Evolutionary conservation across 2,888 invertebrate species (phyloP).

Genomic region (Drosophila algonquin): DNA sequence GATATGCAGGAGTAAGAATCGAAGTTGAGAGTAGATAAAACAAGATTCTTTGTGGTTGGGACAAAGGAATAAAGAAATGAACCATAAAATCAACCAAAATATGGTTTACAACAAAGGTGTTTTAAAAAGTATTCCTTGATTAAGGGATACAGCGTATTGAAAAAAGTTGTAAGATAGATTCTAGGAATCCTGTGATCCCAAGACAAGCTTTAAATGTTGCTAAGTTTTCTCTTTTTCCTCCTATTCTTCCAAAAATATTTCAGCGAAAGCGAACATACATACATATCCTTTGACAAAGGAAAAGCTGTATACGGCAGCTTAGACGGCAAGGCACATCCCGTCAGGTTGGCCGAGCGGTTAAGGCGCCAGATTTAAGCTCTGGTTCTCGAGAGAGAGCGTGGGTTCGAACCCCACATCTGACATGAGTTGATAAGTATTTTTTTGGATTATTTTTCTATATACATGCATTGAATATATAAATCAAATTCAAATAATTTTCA

Average conservation of each 20-base stretch:
- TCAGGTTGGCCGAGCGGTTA: slow-evolving; percentile 93
- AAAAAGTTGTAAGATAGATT: background rate
- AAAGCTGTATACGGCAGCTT: slow-evolving; percentile 52
- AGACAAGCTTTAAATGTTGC: background rate
- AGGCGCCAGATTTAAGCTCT: slow-evolving; percentile 93
- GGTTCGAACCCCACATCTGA: slow-evolving; percentile 93
- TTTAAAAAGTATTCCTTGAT: background rate
- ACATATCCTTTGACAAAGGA: background rate
- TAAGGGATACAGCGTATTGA: background rate
- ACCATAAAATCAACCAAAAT: background rate
- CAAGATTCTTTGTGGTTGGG: background rate
- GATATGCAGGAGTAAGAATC: slow-evolving; percentile 6
- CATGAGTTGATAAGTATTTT: slow-evolving; percentile 50
- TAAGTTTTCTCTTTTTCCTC: background rate
- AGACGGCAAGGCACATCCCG: slow-evolving; percentile 66
- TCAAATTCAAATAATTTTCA: too few species aligned
- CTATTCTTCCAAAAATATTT: background rate
- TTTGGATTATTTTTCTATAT: background rate
- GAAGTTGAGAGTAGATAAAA: background rate
- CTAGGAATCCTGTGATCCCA: background rate
- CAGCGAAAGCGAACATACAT: background rate
- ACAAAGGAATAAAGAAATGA: background rate
- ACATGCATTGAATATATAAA: too few species aligned
- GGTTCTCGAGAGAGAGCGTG: slow-evolving; percentile 92
- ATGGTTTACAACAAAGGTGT: background rate